Evolutionary conservation across 2,113 vertebrate species (phyloP).

Genomic region (Melanerpes aurifrons): DNA sequence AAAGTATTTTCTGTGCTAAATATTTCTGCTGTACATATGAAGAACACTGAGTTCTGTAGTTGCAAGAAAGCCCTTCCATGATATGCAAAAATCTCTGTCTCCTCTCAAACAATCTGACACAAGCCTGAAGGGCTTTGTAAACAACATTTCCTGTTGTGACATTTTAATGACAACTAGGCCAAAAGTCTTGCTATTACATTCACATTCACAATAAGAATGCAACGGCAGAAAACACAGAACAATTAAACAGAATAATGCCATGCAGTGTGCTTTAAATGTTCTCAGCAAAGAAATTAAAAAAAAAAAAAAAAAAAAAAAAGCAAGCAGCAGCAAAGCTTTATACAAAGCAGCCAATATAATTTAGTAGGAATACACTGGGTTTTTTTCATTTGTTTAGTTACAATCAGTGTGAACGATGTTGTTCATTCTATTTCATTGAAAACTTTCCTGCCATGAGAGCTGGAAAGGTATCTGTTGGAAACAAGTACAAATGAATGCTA

Average conservation of each 20-base stretch:
- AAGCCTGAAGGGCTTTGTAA: neutral
- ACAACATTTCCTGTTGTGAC: slow-evolving; percentile 24
- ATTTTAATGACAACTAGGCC: slow-evolving; percentile 19
- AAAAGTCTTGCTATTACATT: slow-evolving; percentile 12
- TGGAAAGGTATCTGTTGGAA: slow-evolving; percentile 10
- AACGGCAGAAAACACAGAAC: slow-evolving; percentile 16
- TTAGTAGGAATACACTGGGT: neutral
- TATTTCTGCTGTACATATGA: slow-evolving; percentile 12
- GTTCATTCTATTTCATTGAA: slow-evolving; percentile 26
- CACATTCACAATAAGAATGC: slow-evolving; percentile 19
- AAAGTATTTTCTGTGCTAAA: neutral
- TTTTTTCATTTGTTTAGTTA: neutral
- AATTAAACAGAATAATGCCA: slow-evolving; percentile 14
- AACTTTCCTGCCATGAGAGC: neutral
- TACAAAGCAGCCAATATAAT: neutral
- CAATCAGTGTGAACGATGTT: slow-evolving; percentile 14
- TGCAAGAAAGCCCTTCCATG: slow-evolving; percentile 6
- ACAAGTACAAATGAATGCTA: neutral
- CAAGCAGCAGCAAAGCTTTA: neutral
- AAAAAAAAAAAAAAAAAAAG: neutral
- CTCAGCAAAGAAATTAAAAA: neutral
- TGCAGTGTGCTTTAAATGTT: slow-evolving; percentile 1
- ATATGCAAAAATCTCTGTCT: neutral
- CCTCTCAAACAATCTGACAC: neutral
- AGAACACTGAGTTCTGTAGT: neutral